These are phyloP conservation scores for Altica lythri DNA, from an alignment of 2,888 invertebrate genomes.

Conservation along the genomic window DNA sequence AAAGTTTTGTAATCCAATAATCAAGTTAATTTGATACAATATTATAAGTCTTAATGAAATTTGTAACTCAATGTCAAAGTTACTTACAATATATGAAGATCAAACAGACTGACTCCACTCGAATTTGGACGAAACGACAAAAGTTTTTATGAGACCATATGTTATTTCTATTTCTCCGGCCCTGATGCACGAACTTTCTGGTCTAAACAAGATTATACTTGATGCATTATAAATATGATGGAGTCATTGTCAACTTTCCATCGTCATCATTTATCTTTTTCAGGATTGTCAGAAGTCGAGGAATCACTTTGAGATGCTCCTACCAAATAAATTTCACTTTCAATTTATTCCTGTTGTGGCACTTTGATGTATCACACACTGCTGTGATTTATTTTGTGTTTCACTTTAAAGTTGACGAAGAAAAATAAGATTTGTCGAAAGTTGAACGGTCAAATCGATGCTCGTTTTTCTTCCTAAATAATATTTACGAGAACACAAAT, in stretches of 20 bases:
- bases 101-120: conserved; percentile 20
- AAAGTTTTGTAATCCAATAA: neutral
- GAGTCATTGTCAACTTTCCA: conserved; percentile 34
- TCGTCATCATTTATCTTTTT: conserved; percentile 34
- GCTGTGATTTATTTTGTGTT: conserved; percentile 36
- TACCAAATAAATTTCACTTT: conserved; percentile 39
- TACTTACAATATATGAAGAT: conserved; percentile 28
- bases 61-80: conserved; percentile 30
- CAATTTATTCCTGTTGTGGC: conserved; percentile 36
- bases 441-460: no score
- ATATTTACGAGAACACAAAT: no score
- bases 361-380: conserved; percentile 36
- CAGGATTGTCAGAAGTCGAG: conserved; percentile 33
- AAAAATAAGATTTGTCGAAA: conserved; percentile 23
- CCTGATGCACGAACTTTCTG: conserved; percentile 14
- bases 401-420: conserved; percentile 29
- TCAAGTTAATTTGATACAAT: conserved; percentile 12
- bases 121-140: conserved; percentile 28
- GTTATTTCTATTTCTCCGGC: conserved; percentile 26
- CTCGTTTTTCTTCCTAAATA: conserved; percentile 22
- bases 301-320: conserved; percentile 28
- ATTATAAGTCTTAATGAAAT: conserved; percentile 17
- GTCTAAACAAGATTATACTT: conserved; percentile 36
- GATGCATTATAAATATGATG: conserved; percentile 38
- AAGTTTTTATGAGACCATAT: conserved; percentile 36